A percentile compares a stretch with the other conserved stretches of the same genome.
Conservation (phyloP, 2,797 vertebrate species). For the Menidia menidia region DNA sequence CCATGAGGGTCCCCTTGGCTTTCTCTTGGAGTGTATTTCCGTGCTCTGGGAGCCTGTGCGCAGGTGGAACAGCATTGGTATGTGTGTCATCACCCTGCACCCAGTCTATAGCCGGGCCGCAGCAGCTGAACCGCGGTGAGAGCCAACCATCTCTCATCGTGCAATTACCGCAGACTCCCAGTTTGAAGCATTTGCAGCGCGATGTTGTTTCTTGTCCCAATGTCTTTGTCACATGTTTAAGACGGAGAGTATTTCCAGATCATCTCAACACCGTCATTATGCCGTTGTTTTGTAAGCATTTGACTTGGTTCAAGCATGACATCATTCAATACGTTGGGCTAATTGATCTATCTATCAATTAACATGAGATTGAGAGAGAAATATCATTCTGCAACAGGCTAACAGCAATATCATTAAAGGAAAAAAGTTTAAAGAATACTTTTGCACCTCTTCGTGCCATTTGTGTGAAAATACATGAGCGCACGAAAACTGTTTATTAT, state of each 20-base stretch:
- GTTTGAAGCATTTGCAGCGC: conserved; percentile 38
- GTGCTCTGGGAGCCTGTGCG: conserved; percentile 72
- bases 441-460: no score
- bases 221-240: conserved; percentile 59
- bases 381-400: neutral
- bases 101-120: conserved; percentile 66
- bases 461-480: no score
- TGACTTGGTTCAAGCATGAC: conserved; percentile 39
- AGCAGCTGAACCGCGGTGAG: conserved; percentile 63
- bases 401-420: neutral
- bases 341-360: conserved; percentile 32
- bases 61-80: conserved; percentile 89
- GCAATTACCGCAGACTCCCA: conserved; percentile 65
- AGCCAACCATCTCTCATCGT: conserved; percentile 76
- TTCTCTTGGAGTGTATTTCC: conserved; percentile 78
- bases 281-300: conserved; percentile 16
- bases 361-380: neutral
- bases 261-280: conserved; percentile 51
- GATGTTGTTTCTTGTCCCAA: conserved; percentile 38
- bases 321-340: conserved; percentile 39
- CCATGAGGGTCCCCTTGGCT: conserved; percentile 82
- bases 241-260: conserved; percentile 39
- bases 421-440: no score
- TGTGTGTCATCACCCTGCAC: conserved; percentile 89
- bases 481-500: no score